Evolutionary conservation across 1,140 invertebrate genomes (phyloP).

Genomic region (Drosophila sproati): DNA sequence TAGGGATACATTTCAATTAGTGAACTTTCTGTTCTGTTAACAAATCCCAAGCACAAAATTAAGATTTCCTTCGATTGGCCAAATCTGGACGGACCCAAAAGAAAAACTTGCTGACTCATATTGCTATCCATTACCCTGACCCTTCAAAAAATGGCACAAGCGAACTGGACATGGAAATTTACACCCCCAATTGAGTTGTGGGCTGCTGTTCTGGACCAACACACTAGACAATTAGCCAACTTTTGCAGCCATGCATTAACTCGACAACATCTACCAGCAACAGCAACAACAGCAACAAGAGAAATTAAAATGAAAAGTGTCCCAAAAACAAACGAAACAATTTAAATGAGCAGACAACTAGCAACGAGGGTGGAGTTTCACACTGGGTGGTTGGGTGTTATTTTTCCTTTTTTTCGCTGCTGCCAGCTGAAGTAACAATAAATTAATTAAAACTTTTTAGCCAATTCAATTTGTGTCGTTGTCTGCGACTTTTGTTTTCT

Average conservation of each 20-base stretch:
- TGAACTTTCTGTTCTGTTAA: not conserved
- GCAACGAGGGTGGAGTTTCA: not conserved
- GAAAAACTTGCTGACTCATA: conserved; percentile 55
- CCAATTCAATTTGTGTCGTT: conserved; percentile 82
- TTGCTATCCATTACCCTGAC: conserved; percentile 54
- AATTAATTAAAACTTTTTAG: conserved; percentile 83
- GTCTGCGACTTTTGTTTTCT: conserved; percentile 55
- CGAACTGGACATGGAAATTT: conserved; percentile 16
- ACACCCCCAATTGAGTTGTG: conserved; percentile 52
- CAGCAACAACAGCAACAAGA: conserved; percentile 19
- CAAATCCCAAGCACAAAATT: not conserved
- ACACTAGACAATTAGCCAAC: conserved; percentile 75
- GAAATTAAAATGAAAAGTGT: conserved; percentile 52
- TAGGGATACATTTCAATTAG: conserved; percentile 21
- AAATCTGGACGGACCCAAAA: not conserved
- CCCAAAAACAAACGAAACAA: conserved; percentile 46
- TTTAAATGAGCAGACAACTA: conserved; percentile 74
- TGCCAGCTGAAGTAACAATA: conserved; percentile 78
- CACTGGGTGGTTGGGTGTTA: not conserved
- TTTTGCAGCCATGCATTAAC: conserved; percentile 77
- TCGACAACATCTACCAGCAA: conserved; percentile 57
- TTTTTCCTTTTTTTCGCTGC: conserved; percentile 3
- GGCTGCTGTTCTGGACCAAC: conserved; percentile 12
- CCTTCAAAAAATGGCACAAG: not conserved
- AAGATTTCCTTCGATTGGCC: conserved; percentile 23